Evolutionary conservation across 2,797 vertebrate genomes (phyloP), one percentile per base, ranked within the genome.

Genomic region (Takifugu ocellatus): DNA sequence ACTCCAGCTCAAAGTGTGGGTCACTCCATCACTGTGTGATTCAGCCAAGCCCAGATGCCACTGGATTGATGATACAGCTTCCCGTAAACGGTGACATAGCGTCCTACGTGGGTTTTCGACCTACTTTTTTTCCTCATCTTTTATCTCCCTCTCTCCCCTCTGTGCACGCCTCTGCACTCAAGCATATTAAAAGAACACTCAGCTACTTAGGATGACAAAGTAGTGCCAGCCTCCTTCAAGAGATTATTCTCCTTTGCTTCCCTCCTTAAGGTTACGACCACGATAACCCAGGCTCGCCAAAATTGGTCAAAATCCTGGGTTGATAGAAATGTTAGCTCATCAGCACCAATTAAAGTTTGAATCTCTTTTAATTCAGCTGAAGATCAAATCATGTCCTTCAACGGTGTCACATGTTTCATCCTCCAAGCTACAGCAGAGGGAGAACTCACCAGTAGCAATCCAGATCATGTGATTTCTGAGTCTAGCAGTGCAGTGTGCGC

Each of bases 181-280:
- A 78, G 70, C 78, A 81, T 78, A 82, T 82, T 81, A 79, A 81
- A 86, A 78, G 63, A 81, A 82, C 75, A 74, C 61, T 61, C 63
- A 62, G 76, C 83, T 75, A 77, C 80, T 84, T 81, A 79, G 65
- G 68, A 87, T 81, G 84, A 82, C 76, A 82, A 89, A 88, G 70
- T 70, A 72, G 69, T 51, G 54, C 43, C 56, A 63, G 66, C 54
- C 43, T 77, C 70, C 65, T 66, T 74, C 68, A 70, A 63, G 58
- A 72, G 56, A 59, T 21, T 21, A 21, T 21, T 21, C 21, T 21
- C 33, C 27, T 50, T 50, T 44, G 8, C 26, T 11, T 48, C 51
- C 42, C 2, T 64, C 46, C 25, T 36, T n/a, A 16, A 64, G 52
- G 70, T 42, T 49, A n/a, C 39, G 39, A 2, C 54, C 57, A 66